These are phyloP conservation scores for Gryllus bimaculatus DNA, from an alignment of 1,140 invertebrate species.

Conservation along the genomic window DNA sequence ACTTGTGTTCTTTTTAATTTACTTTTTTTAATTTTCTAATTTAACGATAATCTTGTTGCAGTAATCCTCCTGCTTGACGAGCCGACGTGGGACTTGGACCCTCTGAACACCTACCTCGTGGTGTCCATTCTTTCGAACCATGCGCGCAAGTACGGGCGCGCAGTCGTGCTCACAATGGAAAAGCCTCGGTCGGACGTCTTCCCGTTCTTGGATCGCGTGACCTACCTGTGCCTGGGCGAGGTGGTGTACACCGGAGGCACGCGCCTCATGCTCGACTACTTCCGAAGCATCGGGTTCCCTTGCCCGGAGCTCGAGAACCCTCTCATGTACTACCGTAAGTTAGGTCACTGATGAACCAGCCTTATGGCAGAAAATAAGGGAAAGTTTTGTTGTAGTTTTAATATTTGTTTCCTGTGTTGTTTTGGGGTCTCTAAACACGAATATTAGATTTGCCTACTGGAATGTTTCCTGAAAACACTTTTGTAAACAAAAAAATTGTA, in stretches of 20 bases:
- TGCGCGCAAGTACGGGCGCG: slow-evolving; percentile 79
- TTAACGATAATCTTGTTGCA: slow-evolving; percentile 27
- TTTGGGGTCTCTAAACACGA: no score
- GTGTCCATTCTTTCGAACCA: slow-evolving; percentile 87
- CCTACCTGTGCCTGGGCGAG: slow-evolving; percentile 78
- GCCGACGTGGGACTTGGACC: slow-evolving; percentile 83
- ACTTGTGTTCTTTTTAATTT: no score
- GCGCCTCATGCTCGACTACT: slow-evolving; percentile 81
- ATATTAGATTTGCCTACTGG: no score
- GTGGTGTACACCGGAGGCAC: slow-evolving; percentile 86
- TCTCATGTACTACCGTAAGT: slow-evolving; percentile 86
- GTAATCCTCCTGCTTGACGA: slow-evolving; percentile 80
- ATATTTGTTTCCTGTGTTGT: no score
- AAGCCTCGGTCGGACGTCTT: slow-evolving; percentile 88
- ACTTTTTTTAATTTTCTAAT: no score
- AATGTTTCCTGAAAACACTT: no score
- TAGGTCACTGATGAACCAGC: no score
- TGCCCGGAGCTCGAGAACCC: slow-evolving; percentile 88
- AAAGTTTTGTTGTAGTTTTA: no score
- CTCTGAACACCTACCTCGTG: slow-evolving; percentile 82
- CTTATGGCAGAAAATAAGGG: no score
- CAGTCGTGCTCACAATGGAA: slow-evolving; percentile 82
- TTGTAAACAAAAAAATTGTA: no score
- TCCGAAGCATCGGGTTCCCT: slow-evolving; percentile 81
- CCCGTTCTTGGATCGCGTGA: slow-evolving; percentile 77